phyloP scores from a whole-genome alignment of 2,888 invertebrate species.

The Drosophila formosana region DNA sequence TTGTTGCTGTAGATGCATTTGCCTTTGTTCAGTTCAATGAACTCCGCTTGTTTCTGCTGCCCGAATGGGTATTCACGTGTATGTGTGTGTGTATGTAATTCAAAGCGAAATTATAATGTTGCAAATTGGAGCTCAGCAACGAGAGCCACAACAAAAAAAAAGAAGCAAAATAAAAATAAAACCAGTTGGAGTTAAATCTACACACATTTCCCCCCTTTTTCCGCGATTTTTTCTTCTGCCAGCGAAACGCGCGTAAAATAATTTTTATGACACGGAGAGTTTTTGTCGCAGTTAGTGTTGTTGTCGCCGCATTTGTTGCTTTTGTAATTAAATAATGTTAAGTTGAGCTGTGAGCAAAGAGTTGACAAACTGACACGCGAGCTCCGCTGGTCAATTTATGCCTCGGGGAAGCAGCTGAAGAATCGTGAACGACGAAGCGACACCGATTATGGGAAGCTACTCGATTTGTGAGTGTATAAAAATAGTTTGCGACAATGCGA shows the following conservation, averaged over 20 bases:
- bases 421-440: neutral
- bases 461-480: constrained; percentile 32
- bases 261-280: constrained; percentile 73
- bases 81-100: constrained; percentile 60
- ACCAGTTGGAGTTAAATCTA: constrained; percentile 58
- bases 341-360: constrained; percentile 49
- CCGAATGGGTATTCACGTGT: constrained; percentile 30
- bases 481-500: constrained; percentile 47
- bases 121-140: constrained; percentile 60
- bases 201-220: constrained; percentile 10
- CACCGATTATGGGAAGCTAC: constrained; percentile 29
- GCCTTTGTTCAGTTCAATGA: constrained; percentile 42
- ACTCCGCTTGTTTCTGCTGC: constrained; percentile 39
- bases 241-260: constrained; percentile 52
- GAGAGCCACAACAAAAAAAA: constrained; percentile 38
- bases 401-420: neutral
- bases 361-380: constrained; percentile 68
- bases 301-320: constrained; percentile 71
- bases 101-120: constrained; percentile 75
- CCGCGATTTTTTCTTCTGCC: constrained; percentile 19
- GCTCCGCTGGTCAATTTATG: constrained; percentile 50
- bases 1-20: constrained; percentile 38
- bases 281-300: constrained; percentile 54
- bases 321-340: constrained; percentile 76
- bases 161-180: constrained; percentile 37